Conservation (phyloP, 2,888 invertebrate genomes). For the Ferdinandea cuprea region DNA sequence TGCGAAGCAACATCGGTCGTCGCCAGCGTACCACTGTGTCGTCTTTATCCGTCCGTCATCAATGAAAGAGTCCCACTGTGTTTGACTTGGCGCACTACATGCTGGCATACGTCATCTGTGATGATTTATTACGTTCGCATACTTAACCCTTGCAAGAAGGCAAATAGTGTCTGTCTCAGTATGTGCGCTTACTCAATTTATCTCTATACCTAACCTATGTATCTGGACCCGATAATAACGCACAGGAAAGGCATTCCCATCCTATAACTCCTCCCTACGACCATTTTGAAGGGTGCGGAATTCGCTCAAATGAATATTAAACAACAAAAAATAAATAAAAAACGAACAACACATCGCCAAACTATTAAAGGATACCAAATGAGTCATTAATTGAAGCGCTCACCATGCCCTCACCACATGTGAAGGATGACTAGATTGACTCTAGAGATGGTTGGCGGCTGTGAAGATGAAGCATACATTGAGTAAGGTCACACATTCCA, state of each 20-base stretch:
- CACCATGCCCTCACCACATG: constrained; percentile 71
- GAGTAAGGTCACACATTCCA: constrained; percentile 69
- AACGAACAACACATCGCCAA: constrained; percentile 53
- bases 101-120: constrained; percentile 59
- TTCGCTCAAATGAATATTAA: constrained; percentile 48
- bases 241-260: constrained; percentile 39
- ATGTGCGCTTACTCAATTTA: constrained; percentile 8
- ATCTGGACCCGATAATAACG: constrained; percentile 9
- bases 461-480: constrained; percentile 35
- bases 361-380: constrained; percentile 74
- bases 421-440: constrained; percentile 42
- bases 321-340: constrained; percentile 19
- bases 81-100: constrained; percentile 39
- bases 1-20: constrained; percentile 17
- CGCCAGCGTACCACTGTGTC: constrained; percentile 14
- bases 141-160: constrained; percentile 63
- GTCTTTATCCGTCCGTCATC: constrained; percentile 54
- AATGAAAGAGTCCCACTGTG: constrained; percentile 66
- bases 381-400: constrained; percentile 72
- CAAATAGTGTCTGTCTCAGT: too few species aligned
- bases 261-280: not conserved
- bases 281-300: constrained; percentile 31
- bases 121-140: constrained; percentile 69
- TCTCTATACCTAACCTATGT: constrained; percentile 2
- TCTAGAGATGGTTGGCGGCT: not conserved